Conservation (phyloP, 2,113 vertebrate genomes). For the Uria lomvia region DNA sequence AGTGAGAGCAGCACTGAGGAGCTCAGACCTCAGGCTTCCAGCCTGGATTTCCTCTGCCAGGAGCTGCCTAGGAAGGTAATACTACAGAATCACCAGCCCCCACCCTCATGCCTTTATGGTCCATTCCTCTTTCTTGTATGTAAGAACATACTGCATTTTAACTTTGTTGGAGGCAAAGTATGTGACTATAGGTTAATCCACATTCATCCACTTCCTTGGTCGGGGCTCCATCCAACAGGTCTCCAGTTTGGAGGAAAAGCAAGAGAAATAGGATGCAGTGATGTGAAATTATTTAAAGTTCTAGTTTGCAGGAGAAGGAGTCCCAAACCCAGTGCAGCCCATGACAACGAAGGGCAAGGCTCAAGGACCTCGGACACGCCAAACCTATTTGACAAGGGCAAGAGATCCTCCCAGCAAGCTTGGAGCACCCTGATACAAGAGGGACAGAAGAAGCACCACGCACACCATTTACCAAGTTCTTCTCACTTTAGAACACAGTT, state of each 20-base stretch:
- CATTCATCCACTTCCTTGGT: not conserved
- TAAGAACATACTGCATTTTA: not conserved
- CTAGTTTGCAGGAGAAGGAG: not conserved
- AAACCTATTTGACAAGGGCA: not conserved
- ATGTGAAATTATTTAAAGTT: not conserved
- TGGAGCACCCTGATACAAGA: not conserved
- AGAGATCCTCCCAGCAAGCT: not conserved
- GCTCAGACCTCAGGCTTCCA: not conserved
- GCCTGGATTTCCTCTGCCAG: not conserved
- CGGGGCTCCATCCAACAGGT: not conserved
- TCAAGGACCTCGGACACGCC: not conserved
- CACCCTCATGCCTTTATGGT: not conserved
- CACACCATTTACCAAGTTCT: not conserved
- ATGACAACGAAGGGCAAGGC: not conserved
- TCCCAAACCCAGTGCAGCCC: not conserved
- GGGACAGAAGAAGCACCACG: not conserved
- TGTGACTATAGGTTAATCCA: rapidly evolving
- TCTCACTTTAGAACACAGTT: not conserved
- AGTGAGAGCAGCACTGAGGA: not conserved
- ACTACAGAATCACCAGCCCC: not conserved
- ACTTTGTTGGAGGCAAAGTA: not conserved
- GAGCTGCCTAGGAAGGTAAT: not conserved
- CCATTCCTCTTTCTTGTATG: not conserved
- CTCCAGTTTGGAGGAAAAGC: not conserved
- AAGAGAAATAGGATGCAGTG: not conserved